Evolutionary conservation across 2,888 invertebrate species (phyloP), one percentile per base, ranked within the genome.

Genomic region (Chaetogeoica ovagalla): DNA sequence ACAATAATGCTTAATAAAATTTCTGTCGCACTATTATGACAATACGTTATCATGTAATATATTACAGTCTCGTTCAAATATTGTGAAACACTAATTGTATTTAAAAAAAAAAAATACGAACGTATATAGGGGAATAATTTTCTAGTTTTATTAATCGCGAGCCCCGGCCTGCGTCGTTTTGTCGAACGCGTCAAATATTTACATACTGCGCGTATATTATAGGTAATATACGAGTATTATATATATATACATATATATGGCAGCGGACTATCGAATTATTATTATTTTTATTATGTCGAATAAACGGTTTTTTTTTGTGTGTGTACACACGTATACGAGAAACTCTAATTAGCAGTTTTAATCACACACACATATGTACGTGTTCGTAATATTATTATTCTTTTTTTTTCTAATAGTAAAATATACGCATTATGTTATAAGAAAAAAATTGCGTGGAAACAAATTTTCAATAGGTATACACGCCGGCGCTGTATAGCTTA

Each of bases 281-380:
- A 75, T 75, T 57, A 57, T 65, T 15, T 62, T 60, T 77, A 77
- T 65, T 57, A 30, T 71, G 63, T 71, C 17, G 71, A 70, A 71
- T 79, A 71, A 79, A 79, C 71, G 63, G 70, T 79, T 79, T 69
- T 79, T 43, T 43, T 43, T 43, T 43, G 7, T 43, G 43, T 55
- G 43, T 79, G 23, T 65, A 71, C 79, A 79, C 71, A 79, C 71
- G 57, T 30, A 30, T 30, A 30, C 2, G 30, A 30, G 30, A 71
- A 70, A 79, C 70, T 71, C n/a, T 79, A 79, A 79, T 79, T 79
- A 79, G 55, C 48, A 43, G 63, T 70, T 70, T 65, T 79, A 71
- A 79, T 63, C 55, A 39, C 79, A 70, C 63, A 63, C 63, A 71
- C 23, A 13, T 48, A 9, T 21, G 7, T 9, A 43, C 9, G 30